These are phyloP conservation scores for Dipodomys ordii DNA, from an alignment of 2,113 vertebrate genomes.

Conservation along the genomic window DNA sequence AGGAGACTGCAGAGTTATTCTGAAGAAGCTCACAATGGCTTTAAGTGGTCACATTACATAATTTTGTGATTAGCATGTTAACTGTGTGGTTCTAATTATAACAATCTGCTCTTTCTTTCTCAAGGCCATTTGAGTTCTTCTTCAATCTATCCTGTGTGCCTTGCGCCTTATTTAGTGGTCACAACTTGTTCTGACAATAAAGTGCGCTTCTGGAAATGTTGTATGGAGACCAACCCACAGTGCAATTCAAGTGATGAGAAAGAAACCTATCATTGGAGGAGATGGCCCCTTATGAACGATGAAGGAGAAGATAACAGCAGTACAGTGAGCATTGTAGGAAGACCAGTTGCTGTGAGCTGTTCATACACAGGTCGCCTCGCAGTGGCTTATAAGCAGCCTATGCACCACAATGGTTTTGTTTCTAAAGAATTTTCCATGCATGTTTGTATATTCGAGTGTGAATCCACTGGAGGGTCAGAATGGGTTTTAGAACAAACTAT, in stretches of 20 bases:
- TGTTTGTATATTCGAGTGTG: conserved; percentile 98
- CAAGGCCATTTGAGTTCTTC: conserved; percentile 98
- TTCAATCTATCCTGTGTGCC: conserved; percentile 98
- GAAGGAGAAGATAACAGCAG: conserved; percentile 95
- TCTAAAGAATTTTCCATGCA: conserved; percentile 98
- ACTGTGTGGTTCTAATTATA: conserved; percentile 18
- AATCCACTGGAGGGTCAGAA: conserved; percentile 98
- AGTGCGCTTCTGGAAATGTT: conserved; percentile 97
- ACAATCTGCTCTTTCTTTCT: conserved; percentile 66
- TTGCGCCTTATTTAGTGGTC: conserved; percentile 98
- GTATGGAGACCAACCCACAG: conserved; percentile 86
- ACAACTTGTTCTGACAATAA: conserved; percentile 97
- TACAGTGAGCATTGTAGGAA: conserved; percentile 92
- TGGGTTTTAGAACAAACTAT: conserved; percentile 99
- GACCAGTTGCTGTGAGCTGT: conserved; percentile 97
- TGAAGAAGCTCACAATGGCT: neutral
- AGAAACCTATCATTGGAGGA: conserved; percentile 93
- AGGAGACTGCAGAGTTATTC: neutral
- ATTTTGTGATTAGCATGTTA: conserved; percentile 37
- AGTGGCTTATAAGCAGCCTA: conserved; percentile 95
- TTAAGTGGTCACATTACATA: conserved; percentile 25
- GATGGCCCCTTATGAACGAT: conserved; percentile 97
- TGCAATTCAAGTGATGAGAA: conserved; percentile 78
- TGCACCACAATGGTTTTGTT: conserved; percentile 88
- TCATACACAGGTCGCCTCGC: conserved; percentile 98